Percentiles rank a stretch among this genome's conserved stretches.
These are phyloP conservation scores for Festucalex cinctus DNA, from an alignment of 2,113 vertebrate genomes.

Conservation along the genomic window DNA sequence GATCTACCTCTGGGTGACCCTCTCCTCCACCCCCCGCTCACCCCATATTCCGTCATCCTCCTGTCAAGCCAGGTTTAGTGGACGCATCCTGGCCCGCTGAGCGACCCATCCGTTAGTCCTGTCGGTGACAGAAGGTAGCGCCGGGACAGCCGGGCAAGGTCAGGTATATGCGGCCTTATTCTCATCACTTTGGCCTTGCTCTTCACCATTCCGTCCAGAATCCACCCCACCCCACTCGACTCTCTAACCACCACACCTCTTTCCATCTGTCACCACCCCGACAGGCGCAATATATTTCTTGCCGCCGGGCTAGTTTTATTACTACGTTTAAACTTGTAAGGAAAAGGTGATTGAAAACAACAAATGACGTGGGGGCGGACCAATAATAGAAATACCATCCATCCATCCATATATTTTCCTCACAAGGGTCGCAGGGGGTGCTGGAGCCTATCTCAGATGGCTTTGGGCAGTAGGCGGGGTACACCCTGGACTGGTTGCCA, in stretches of 20 bases:
- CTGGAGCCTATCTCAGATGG: no score
- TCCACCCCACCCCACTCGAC: background rate
- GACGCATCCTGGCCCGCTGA: conserved; percentile 39
- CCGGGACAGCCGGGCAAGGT: conserved; percentile 55
- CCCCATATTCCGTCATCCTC: conserved; percentile 31
- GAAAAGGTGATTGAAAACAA: no score
- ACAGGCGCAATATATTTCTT: conserved; percentile 41
- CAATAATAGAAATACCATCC: no score
- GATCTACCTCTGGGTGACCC: conserved; percentile 59
- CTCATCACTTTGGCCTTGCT: conserved; percentile 57
- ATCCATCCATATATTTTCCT: no score
- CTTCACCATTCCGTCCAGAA: conserved; percentile 43
- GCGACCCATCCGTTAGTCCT: conserved; percentile 44
- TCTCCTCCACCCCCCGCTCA: conserved; percentile 18
- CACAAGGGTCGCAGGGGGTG: no score
- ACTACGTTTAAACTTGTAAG: conserved; percentile 22
- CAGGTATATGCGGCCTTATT: conserved; percentile 39
- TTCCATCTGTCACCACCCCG: conserved; percentile 48
- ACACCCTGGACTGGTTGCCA: no score
- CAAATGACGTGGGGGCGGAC: no score
- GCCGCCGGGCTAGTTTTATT: conserved; percentile 39
- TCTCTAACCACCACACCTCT: conserved; percentile 6
- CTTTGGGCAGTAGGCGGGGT: no score
- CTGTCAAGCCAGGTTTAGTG: conserved; percentile 58
- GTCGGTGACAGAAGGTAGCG: conserved; percentile 37